Base-by-base conservation (phyloP, 1,140 invertebrate genomes). In the Plectus sambesii region DNA sequence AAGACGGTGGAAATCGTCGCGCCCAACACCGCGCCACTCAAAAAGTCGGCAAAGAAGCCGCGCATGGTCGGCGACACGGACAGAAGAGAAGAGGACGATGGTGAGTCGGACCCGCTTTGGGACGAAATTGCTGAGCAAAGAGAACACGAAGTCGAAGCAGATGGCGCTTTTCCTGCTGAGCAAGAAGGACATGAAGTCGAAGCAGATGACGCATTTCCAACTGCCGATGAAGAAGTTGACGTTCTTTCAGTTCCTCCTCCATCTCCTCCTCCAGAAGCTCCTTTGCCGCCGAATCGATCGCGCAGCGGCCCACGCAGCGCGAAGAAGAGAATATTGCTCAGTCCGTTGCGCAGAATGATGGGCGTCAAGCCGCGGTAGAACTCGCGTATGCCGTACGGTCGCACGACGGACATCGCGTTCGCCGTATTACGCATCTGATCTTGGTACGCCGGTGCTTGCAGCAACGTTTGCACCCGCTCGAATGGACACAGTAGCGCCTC, bases 401-500 rank as follows among this genome's bases (percentile, higher is more conserved):
- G 26, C 57, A 84, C 65, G 38, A 81, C 77, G 56, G 74, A 76
- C 57, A 87, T 82, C 17, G 86, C 82, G 71, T 92, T 82, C 9
- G 79, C 72, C 6, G 87, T 94, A 63, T 99, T 97, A 58, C 78
- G 80, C 61, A 88, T 92, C 61, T 81, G 73, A 40, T 78, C 72
- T 58, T 94, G 83, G 69, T 85, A 92, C 42, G 80, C 78, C 42
- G 80, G 79, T 66, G 90, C 82, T 59, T 93, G 87, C 24, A 98
- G 70, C 15, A 99, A 68, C 3, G 86, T 88, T 77, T 99, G 93
- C 42, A 97, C 76, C 61, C 93, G 75, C 73, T 98, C 93, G 68
- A 98, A 85, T 8, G 93, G 93, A 69, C 85, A 83, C 0, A 97
- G 74, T 3, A 86, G 71, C 1, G 87, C 87, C 75, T 98, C 93